Conservation (phyloP, 1,140 invertebrate species). For the Macrobrachium nipponense region DNA sequence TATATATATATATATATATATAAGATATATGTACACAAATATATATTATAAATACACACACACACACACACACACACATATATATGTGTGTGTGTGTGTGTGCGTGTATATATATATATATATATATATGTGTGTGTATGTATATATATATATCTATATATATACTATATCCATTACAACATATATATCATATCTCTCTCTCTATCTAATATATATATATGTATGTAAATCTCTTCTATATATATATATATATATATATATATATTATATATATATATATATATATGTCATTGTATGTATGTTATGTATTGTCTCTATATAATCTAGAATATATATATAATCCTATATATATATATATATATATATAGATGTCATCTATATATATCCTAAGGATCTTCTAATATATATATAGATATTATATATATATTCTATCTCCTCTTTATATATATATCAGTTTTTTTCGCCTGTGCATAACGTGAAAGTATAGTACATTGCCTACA, state of each 20-base stretch:
- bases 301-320: too few species aligned
- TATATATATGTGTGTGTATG: neutral
- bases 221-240: neutral
- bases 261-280: neutral
- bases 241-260: neutral
- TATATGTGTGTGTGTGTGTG: too few species aligned
- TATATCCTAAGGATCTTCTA: too few species aligned
- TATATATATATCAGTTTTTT: too few species aligned
- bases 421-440: neutral
- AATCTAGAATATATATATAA: neutral
- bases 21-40: neutral
- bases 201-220: neutral
- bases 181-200: too few species aligned
- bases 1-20: slow-evolving; percentile 1
- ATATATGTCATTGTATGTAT: too few species aligned
- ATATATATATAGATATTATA: neutral
- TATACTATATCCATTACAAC: neutral
- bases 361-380: neutral
- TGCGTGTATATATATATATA: neutral
- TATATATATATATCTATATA: neutral
- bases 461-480: too few species aligned
- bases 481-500: too few species aligned
- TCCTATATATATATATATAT: neutral
- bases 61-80: too few species aligned
- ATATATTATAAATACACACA: too few species aligned